phyloP scores from a whole-genome alignment of 2,113 vertebrate genomes.

The Numenius arquata region DNA sequence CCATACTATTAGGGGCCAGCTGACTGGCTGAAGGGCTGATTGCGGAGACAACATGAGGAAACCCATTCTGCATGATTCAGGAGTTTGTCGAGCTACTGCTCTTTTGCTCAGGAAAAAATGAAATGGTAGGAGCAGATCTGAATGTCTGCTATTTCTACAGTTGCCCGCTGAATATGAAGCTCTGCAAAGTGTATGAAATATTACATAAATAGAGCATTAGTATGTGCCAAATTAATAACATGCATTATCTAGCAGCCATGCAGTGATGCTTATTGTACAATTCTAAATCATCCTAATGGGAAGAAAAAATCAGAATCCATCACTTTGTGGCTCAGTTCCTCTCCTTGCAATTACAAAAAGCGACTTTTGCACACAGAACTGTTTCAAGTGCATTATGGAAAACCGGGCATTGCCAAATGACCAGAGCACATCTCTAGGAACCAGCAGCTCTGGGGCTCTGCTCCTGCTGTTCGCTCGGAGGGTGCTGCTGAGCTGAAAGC shows the following conservation, averaged over 20 bases:
- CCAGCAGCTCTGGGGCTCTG: background rate
- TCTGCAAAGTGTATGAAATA: slow-evolving; percentile 11
- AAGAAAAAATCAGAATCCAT: slow-evolving; percentile 28
- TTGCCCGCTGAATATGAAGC: background rate
- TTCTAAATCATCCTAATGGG: slow-evolving; percentile 43
- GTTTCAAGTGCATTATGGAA: background rate
- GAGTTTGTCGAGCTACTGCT: background rate
- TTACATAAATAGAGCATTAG: slow-evolving; percentile 16
- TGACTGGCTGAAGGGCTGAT: background rate
- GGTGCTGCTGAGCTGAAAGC: background rate
- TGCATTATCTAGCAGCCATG: slow-evolving; percentile 34
- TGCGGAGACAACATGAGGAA: background rate
- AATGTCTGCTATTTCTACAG: background rate
- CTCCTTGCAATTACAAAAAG: slow-evolving; percentile 6
- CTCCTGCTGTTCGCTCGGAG: background rate
- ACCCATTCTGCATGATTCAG: background rate
- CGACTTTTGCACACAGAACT: background rate
- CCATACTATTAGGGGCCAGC: background rate
- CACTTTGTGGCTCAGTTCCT: slow-evolving; percentile 6
- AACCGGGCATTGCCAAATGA: background rate
- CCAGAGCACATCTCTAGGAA: background rate
- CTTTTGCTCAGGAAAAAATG: background rate
- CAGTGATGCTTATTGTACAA: slow-evolving; percentile 21
- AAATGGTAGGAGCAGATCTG: background rate
- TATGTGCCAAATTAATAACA: slow-evolving; percentile 44